Evolutionary conservation across 2,888 invertebrate genomes (phyloP).

Genomic region (Nycteola revayana): DNA sequence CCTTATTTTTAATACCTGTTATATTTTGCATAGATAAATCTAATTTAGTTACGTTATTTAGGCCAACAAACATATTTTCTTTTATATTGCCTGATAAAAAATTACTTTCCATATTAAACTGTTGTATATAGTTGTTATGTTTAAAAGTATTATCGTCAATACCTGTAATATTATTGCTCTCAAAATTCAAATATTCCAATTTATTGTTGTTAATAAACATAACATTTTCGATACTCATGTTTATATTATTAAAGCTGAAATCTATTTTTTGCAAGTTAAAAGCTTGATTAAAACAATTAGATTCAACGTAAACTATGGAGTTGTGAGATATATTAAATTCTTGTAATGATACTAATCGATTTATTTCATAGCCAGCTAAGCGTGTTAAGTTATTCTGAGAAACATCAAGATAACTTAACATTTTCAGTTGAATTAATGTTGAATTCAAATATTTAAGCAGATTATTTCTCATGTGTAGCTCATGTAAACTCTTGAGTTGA

Average conservation of each 20-base stretch:
- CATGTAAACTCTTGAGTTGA: slow-evolving; percentile 38
- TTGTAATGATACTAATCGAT: slow-evolving; percentile 45
- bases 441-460: slow-evolving; percentile 46
- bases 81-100: slow-evolving; percentile 47
- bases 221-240: slow-evolving; percentile 42
- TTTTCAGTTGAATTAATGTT: slow-evolving; percentile 49
- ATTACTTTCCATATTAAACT: slow-evolving; percentile 55
- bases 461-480: slow-evolving; percentile 50
- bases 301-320: slow-evolving; percentile 47
- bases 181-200: slow-evolving; percentile 50
- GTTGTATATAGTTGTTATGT: slow-evolving; percentile 34
- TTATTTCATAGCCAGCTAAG: slow-evolving; percentile 52
- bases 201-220: slow-evolving; percentile 54
- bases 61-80: slow-evolving; percentile 49
- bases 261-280: slow-evolving; percentile 46
- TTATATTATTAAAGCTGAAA: slow-evolving; percentile 56
- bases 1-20: slow-evolving; percentile 38
- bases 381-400: slow-evolving; percentile 48
- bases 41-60: slow-evolving; percentile 40
- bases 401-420: slow-evolving; percentile 46
- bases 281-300: slow-evolving; percentile 55
- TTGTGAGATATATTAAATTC: slow-evolving; percentile 58
- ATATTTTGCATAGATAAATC: slow-evolving; percentile 53
- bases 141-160: slow-evolving; percentile 54
- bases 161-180: slow-evolving; percentile 46